Percentiles rank a stretch among this genome's conserved stretches.
These are phyloP conservation scores for Intellagama lesueurii DNA, from an alignment of 2,797 vertebrate species.

Conservation along the genomic window DNA sequence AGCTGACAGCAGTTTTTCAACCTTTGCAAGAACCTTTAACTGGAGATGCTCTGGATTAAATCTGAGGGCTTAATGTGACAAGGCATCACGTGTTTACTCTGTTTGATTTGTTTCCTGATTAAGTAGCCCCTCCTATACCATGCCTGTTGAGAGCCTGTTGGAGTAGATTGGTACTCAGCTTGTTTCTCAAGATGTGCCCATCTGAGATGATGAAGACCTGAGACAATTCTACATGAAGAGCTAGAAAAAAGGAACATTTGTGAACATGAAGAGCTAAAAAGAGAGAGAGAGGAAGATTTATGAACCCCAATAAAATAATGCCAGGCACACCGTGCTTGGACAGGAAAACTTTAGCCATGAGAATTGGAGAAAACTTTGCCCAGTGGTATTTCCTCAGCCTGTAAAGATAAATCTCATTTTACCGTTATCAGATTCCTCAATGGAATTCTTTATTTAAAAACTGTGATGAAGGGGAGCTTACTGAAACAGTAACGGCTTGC, in stretches of 20 bases:
- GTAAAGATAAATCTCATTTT: too few relatives aligned
- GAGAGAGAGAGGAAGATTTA: too few relatives aligned
- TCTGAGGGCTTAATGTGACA: neutral
- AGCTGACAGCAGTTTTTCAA: neutral
- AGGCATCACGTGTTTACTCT: too few relatives aligned
- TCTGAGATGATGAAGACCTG: neutral
- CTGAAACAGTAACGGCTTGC: neutral
- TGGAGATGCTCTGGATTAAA: neutral
- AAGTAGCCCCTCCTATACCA: neutral
- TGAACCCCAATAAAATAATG: neutral
- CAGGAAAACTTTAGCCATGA: neutral
- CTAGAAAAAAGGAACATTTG: too few relatives aligned
- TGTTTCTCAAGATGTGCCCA: neutral
- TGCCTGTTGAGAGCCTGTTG: neutral
- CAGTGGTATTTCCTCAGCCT: too few relatives aligned
- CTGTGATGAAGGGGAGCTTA: neutral
- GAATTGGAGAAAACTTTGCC: neutral
- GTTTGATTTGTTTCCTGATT: neutral
- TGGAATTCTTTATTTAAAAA: neutral
- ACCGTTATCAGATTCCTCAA: too few relatives aligned
- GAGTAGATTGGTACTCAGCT: neutral
- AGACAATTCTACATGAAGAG: neutral
- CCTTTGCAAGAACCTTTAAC: neutral
- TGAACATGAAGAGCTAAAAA: too few relatives aligned
- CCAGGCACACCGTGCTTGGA: neutral